Conservation (phyloP, 1,140 invertebrate species). For the Sinonovacula constricta region DNA sequence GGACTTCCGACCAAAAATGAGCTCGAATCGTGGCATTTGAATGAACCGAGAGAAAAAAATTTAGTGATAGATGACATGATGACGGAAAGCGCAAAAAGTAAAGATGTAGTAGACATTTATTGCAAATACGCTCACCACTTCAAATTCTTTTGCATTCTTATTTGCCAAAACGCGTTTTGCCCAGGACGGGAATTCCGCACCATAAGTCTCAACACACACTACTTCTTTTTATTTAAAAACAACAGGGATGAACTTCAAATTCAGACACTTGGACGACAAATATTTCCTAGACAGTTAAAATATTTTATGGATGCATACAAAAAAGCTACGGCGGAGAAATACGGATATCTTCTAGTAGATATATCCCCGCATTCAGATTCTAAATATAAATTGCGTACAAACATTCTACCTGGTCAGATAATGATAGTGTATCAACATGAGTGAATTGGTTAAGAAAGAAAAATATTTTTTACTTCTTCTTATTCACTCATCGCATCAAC, state of each 20-base stretch:
- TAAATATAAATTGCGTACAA: too few species aligned
- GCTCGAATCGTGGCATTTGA: conserved; percentile 25
- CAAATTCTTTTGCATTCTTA: conserved; percentile 37
- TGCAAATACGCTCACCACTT: conserved; percentile 19
- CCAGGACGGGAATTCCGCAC: conserved; percentile 17
- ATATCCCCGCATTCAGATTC: too few species aligned
- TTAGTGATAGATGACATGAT: conserved; percentile 31
- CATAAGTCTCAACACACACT: conserved; percentile 26
- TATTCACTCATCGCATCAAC: conserved; percentile 13
- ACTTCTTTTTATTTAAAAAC: conserved; percentile 17
- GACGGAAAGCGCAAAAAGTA: conserved; percentile 21
- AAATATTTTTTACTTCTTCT: conserved; percentile 18
- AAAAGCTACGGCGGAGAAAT: conserved; percentile 25
- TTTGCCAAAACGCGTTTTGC: conserved; percentile 29
- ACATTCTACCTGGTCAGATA: conserved; percentile 30
- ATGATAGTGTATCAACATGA: conserved; percentile 28
- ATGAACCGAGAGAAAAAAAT: conserved; percentile 17
- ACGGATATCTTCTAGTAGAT: conserved; percentile 30
- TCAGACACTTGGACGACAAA: too few species aligned
- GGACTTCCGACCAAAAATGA: conserved; percentile 30
- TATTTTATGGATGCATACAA: too few species aligned
- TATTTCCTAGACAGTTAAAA: too few species aligned
- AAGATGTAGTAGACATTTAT: conserved; percentile 14
- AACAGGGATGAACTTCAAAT: neutral
- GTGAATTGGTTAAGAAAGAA: conserved; percentile 27